phyloP scores from a whole-genome alignment of 2,888 invertebrate genomes.

The Leptinotarsa rubiginosa region DNA sequence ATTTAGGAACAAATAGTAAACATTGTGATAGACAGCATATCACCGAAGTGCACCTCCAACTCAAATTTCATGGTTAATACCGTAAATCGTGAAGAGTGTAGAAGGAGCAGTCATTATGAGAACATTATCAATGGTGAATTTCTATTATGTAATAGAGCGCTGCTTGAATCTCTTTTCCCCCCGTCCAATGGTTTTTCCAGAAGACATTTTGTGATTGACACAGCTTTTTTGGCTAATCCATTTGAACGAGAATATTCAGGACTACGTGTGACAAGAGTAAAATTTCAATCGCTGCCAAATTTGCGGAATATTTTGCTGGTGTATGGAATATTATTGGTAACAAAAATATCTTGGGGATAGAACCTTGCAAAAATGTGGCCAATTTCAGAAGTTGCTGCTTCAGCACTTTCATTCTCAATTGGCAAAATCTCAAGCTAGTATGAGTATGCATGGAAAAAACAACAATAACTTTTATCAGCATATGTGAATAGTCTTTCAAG shows the following conservation, averaged over 20 bases:
- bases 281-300: conserved; percentile 41
- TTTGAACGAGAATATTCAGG: conserved; percentile 33
- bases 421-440: conserved; percentile 48
- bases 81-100: no score
- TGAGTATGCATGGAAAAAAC: conserved; percentile 12
- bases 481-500: conserved; percentile 31
- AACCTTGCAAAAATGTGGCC: not conserved
- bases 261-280: conserved; percentile 4
- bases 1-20: no score
- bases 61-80: no score
- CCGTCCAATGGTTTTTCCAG: no score
- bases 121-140: no score
- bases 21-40: no score
- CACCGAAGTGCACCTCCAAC: no score
- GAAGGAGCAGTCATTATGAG: no score
- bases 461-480: conserved; percentile 12
- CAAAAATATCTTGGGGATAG: not conserved
- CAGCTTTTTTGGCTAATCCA: conserved; percentile 37
- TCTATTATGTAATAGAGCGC: no score
- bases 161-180: no score
- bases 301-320: not conserved
- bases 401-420: conserved; percentile 29
- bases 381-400: conserved; percentile 14
- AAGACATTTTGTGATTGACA: conserved; percentile 5
- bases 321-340: not conserved